A percentile compares a stretch with the other conserved stretches of the same genome.
phyloP scores from a whole-genome alignment of 2,888 invertebrate genomes.

The Tryphoninae sp. region DNA sequence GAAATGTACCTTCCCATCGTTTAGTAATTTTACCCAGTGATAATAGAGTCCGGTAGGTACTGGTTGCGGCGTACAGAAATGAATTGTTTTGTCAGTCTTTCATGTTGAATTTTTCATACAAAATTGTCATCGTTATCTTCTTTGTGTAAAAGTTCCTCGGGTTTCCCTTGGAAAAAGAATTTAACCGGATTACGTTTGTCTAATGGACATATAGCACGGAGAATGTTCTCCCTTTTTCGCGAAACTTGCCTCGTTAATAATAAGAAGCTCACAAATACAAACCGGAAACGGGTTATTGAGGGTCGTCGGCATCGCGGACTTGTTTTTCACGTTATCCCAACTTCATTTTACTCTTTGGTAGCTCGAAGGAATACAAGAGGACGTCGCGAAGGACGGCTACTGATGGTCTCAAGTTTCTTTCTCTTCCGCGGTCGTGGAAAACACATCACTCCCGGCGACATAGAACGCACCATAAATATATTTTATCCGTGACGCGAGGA shows the following conservation, averaged over 20 bases:
- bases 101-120: slow-evolving; percentile 3
- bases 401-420: slow-evolving; percentile 43
- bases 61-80: background rate
- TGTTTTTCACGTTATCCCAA: slow-evolving; percentile 42
- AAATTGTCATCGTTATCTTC: background rate
- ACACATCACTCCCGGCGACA: slow-evolving; percentile 53
- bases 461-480: slow-evolving; percentile 27
- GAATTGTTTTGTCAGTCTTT: background rate
- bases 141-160: background rate
- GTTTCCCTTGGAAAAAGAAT: slow-evolving; percentile 3
- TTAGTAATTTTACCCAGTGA: too few relatives aligned
- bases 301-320: slow-evolving; percentile 10
- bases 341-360: slow-evolving; percentile 40
- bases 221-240: background rate
- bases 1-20: background rate
- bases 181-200: slow-evolving; percentile 13
- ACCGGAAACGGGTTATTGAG: slow-evolving; percentile 13
- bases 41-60: background rate
- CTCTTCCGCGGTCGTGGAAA: slow-evolving; percentile 24
- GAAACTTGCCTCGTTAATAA: slow-evolving; percentile 37
- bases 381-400: slow-evolving; percentile 33
- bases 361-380: slow-evolving; percentile 43
- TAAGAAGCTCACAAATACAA: slow-evolving; percentile 34
- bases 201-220: slow-evolving; percentile 5
- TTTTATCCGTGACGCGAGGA: slow-evolving; percentile 21